A percentile compares a stretch with the other conserved stretches of the same genome.
Conservation (phyloP, 2,113 vertebrate species). For the Calyptomena viridis region DNA sequence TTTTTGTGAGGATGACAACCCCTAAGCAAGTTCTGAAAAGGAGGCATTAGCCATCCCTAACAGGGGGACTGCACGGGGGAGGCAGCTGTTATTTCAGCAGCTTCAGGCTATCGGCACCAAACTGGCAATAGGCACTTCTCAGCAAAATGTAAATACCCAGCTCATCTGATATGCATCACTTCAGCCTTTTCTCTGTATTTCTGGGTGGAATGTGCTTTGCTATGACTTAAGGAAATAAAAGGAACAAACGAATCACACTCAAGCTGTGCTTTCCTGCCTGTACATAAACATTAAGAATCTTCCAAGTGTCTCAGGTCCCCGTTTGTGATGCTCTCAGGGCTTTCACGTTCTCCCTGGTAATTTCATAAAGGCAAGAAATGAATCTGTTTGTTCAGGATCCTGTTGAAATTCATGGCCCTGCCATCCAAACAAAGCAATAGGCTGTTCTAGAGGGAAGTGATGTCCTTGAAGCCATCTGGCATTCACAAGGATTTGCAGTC, state of each 20-base stretch:
- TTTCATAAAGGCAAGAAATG: background rate
- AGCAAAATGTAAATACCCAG: background rate
- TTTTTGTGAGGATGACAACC: background rate
- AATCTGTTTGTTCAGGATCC: background rate
- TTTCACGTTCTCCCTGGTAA: background rate
- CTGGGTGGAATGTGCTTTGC: background rate
- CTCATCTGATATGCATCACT: background rate
- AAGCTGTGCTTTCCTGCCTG: constrained; percentile 14
- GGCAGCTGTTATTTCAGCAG: background rate
- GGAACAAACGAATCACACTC: background rate
- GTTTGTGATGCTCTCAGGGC: background rate
- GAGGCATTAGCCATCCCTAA: background rate
- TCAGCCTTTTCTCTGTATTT: background rate
- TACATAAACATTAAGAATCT: background rate
- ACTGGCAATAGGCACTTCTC: background rate
- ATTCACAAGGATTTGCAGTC: background rate
- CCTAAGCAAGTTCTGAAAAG: background rate
- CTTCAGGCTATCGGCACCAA: background rate
- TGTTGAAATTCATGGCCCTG: background rate
- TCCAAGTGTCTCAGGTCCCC: background rate
- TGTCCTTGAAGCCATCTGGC: constrained; percentile 18
- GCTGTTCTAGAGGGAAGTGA: background rate
- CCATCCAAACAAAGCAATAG: background rate
- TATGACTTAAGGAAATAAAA: background rate
- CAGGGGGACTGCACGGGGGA: background rate